Conservation (phyloP, 2,113 vertebrate genomes). For the Halcyon senegalensis region DNA sequence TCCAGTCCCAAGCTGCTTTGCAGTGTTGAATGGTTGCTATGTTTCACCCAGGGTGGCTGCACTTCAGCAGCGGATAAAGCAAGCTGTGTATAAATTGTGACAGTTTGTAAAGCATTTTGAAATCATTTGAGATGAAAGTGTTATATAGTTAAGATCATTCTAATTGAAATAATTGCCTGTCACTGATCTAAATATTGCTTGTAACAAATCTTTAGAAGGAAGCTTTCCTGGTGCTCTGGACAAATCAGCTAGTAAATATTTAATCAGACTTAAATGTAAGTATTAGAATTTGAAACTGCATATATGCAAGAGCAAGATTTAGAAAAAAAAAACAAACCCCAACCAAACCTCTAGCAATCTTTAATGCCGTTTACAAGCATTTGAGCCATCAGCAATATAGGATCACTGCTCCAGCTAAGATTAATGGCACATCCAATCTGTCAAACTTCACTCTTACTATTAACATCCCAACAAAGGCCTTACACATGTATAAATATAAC, state of each 20-base stretch:
- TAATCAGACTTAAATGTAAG: not conserved
- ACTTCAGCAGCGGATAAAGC: not conserved
- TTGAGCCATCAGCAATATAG: not conserved
- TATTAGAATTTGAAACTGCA: not conserved
- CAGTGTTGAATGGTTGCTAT: not conserved
- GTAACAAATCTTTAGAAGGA: not conserved
- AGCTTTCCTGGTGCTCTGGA: not conserved
- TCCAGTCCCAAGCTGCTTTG: slow-evolving; percentile 32
- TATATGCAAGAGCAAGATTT: not conserved
- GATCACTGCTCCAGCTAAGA: slow-evolving; percentile 2
- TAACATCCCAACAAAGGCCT: not conserved
- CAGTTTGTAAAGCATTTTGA: slow-evolving; percentile 1
- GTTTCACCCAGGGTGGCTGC: slow-evolving; percentile 32
- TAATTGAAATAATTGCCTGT: not conserved
- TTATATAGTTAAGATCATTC: not conserved
- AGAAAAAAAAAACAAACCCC: not conserved
- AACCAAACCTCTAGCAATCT: not conserved
- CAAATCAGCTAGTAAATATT: not conserved
- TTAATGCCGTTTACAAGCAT: not conserved
- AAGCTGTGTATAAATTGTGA: not conserved
- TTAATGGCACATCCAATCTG: slow-evolving; percentile 6
- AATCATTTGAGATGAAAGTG: not conserved
- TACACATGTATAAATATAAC: not conserved
- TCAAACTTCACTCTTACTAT: slow-evolving; percentile 15
- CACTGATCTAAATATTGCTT: not conserved